A percentile compares a stretch with the other conserved stretches of the same genome.
Evolutionary conservation across 2,888 invertebrate species (phyloP).

Genomic region (Pollenia angustigena): DNA sequence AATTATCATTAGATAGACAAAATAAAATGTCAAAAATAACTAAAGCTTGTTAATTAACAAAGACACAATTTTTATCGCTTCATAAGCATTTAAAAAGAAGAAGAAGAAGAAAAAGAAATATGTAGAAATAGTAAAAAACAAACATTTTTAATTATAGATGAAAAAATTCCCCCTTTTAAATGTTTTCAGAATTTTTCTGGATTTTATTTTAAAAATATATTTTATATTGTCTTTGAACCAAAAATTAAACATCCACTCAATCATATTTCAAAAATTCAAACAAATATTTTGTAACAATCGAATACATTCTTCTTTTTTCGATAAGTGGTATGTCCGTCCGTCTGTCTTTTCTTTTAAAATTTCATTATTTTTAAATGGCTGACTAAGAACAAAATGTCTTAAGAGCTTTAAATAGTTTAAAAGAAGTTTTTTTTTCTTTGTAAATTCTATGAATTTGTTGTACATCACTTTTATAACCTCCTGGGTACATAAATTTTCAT

Average conservation of each 20-base stretch:
- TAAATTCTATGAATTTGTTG: constrained; percentile 45
- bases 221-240: neutral
- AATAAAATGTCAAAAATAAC: constrained; percentile 59
- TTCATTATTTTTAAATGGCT: constrained; percentile 1
- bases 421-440: constrained; percentile 42
- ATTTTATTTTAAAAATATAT: constrained; percentile 28
- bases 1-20: constrained; percentile 44
- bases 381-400: constrained; percentile 17
- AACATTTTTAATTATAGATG: constrained; percentile 55
- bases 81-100: constrained; percentile 54
- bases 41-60: constrained; percentile 65
- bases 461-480: constrained; percentile 54
- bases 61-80: constrained; percentile 59
- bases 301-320: constrained; percentile 26
- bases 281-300: constrained; percentile 47
- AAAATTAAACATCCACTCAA: constrained; percentile 71
- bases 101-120: neutral
- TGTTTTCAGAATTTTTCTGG: neutral
- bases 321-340: constrained; percentile 24
- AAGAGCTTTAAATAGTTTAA: constrained; percentile 48
- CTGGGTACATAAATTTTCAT: constrained; percentile 46
- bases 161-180: constrained; percentile 46
- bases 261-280: constrained; percentile 67
- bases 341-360: constrained; percentile 4
- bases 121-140: neutral